Percentiles rank a stretch among this genome's conserved stretches.
phyloP scores from a whole-genome alignment of 2,797 vertebrate species.

The Sebastes hubbsi region DNA sequence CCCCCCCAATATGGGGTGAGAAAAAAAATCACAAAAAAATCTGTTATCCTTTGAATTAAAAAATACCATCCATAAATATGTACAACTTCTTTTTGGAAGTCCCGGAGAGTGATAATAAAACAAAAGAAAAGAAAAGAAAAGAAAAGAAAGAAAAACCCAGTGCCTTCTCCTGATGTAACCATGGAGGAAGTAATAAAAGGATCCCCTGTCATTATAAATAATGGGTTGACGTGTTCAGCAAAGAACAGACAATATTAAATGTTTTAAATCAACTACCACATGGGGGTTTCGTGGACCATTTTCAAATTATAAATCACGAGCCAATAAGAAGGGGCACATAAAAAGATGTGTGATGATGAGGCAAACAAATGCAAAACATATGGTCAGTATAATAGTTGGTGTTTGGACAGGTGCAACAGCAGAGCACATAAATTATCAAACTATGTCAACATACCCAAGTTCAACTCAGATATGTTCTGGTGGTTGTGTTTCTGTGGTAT shows the following conservation, averaged over 20 bases:
- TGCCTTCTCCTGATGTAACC: conserved; percentile 72
- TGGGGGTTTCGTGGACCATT: conserved; percentile 25
- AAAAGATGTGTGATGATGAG: conserved; percentile 18
- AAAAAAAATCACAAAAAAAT: conserved; percentile 77
- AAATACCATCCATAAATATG: conserved; percentile 81
- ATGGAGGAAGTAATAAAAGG: conserved; percentile 50
- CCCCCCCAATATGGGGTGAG: conserved; percentile 89
- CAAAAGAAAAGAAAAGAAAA: conserved; percentile 15
- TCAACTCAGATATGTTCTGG: conserved; percentile 23
- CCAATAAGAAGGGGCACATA: conserved; percentile 6
- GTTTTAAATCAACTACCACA: conserved; percentile 38
- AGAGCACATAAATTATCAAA: conserved; percentile 51
- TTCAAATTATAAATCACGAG: conserved; percentile 36
- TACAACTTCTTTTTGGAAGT: conserved; percentile 79
- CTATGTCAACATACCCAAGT: conserved; percentile 27
- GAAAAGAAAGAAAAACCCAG: conserved; percentile 58
- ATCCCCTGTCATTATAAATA: conserved; percentile 70
- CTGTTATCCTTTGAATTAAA: conserved; percentile 70
- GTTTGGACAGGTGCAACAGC: conserved; percentile 61
- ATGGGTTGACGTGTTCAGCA: conserved; percentile 39
- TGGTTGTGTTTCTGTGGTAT: conserved; percentile 20
- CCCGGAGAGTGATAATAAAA: conserved; percentile 53
- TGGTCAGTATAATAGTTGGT: conserved; percentile 28
- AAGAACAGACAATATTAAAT: conserved; percentile 6
- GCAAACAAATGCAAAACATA: conserved; percentile 39